phyloP scores from a whole-genome alignment of 2,113 vertebrate genomes.

The Silurus glanis region DNA sequence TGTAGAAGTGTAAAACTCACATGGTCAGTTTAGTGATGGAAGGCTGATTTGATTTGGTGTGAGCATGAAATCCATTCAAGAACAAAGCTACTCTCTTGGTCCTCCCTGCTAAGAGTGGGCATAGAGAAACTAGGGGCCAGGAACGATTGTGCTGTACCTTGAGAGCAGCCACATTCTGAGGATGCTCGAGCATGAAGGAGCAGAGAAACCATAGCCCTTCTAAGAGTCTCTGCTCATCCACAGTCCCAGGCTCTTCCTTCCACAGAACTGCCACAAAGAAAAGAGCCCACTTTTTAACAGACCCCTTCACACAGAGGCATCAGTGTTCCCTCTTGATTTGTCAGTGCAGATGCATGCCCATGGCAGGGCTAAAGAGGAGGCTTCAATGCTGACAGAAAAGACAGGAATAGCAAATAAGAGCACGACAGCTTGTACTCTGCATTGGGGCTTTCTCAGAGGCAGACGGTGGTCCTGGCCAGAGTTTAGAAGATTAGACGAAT shows the following conservation, averaged over 20 bases:
- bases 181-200: background rate
- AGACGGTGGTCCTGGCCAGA: conserved; percentile 37
- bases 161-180: background rate
- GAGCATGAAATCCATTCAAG: conserved; percentile 15
- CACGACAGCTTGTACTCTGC: conserved; percentile 43
- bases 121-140: conserved; percentile 22
- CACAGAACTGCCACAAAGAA: conserved; percentile 10
- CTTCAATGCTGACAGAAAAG: conserved; percentile 37
- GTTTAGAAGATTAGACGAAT: conserved; percentile 30
- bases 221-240: background rate
- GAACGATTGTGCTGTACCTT: conserved; percentile 12
- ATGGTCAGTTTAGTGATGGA: background rate
- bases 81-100: conserved; percentile 8
- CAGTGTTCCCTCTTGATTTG: conserved; percentile 33
- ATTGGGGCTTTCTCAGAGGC: conserved; percentile 39
- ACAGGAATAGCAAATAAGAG: conserved; percentile 46
- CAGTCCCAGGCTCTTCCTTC: conserved; percentile 26
- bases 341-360: background rate
- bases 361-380: conserved; percentile 36
- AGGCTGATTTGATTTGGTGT: conserved; percentile 8
- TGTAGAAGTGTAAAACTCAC: background rate
- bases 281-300: conserved; percentile 23
- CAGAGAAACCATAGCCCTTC: background rate
- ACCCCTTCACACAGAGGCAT: conserved; percentile 42
- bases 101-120: background rate